phyloP scores from a whole-genome alignment of 2,113 vertebrate genomes.

The Nothocercus julius region DNA sequence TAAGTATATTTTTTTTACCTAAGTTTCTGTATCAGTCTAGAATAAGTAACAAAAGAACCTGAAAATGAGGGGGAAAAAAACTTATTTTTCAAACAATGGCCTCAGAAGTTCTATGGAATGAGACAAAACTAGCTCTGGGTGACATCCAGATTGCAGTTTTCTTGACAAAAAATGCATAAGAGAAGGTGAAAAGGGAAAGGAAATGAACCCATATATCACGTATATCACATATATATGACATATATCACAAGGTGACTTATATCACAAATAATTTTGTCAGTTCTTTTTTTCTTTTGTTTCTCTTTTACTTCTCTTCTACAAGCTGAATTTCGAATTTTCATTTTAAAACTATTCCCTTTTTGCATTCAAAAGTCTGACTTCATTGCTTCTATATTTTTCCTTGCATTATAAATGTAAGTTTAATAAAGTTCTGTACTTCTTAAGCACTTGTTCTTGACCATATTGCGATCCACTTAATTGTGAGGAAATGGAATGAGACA shows the following conservation, averaged over 20 bases:
- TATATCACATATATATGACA: no score
- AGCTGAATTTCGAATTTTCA: background rate
- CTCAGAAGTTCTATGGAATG: background rate
- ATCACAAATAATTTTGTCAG: background rate
- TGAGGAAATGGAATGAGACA: constrained; percentile 41
- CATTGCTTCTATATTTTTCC: background rate
- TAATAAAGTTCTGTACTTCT: background rate
- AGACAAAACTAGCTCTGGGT: background rate
- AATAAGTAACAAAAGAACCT: background rate
- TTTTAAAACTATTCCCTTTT: background rate
- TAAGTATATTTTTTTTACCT: background rate
- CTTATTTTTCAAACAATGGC: background rate
- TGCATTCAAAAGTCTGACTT: background rate
- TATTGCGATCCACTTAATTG: constrained; percentile 9
- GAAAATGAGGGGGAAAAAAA: accelerated
- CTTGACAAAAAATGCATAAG: background rate
- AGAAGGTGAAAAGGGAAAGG: background rate
- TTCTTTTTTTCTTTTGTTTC: background rate
- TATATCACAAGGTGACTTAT: background rate
- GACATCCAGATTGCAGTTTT: background rate
- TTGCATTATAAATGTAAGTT: background rate
- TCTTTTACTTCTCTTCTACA: background rate
- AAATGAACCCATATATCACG: background rate
- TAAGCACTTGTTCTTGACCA: background rate
- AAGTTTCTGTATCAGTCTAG: background rate